Evolutionary conservation across 1,140 invertebrate genomes (phyloP).

Genomic region (Nasonia longicornis): DNA sequence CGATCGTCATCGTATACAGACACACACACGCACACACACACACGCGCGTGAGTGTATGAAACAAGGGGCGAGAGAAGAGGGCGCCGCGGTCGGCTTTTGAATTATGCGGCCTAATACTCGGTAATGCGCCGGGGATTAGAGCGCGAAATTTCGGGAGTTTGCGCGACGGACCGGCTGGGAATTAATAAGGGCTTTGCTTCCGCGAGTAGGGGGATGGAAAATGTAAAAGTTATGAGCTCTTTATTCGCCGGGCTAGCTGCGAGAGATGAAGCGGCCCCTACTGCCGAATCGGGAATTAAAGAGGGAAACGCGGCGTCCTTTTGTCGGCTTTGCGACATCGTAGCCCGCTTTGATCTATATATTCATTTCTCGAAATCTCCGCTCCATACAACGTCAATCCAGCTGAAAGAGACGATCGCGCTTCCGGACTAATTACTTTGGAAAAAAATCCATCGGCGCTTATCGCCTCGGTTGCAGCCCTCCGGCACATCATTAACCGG

Average conservation of each 20-base stretch:
- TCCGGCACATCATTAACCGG: slow-evolving; percentile 20
- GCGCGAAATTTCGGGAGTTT: slow-evolving; percentile 14
- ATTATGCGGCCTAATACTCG: slow-evolving; percentile 32
- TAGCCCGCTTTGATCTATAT: no score
- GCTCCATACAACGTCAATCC: no score
- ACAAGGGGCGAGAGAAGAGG: background rate
- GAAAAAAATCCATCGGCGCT: slow-evolving; percentile 4
- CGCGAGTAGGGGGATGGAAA: background rate
- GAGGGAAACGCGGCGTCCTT: no score
- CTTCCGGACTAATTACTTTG: slow-evolving; percentile 1
- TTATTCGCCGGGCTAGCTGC: background rate
- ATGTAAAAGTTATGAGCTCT: slow-evolving; percentile 18
- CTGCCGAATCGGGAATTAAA: background rate
- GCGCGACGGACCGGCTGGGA: slow-evolving; percentile 3
- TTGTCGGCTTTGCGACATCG: no score
- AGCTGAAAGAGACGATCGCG: no score
- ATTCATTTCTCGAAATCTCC: no score
- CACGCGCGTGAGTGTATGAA: background rate
- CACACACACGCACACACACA: background rate
- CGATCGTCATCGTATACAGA: background rate
- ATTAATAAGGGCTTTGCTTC: slow-evolving; percentile 34
- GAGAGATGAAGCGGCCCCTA: background rate
- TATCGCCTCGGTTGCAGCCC: background rate
- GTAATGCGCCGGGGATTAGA: slow-evolving; percentile 36
- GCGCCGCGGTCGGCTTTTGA: slow-evolving; percentile 14